Evolutionary conservation across 2,113 vertebrate genomes (phyloP), one percentile per base, ranked within the genome.

Genomic region (Poeciliopsis turrubarensis): DNA sequence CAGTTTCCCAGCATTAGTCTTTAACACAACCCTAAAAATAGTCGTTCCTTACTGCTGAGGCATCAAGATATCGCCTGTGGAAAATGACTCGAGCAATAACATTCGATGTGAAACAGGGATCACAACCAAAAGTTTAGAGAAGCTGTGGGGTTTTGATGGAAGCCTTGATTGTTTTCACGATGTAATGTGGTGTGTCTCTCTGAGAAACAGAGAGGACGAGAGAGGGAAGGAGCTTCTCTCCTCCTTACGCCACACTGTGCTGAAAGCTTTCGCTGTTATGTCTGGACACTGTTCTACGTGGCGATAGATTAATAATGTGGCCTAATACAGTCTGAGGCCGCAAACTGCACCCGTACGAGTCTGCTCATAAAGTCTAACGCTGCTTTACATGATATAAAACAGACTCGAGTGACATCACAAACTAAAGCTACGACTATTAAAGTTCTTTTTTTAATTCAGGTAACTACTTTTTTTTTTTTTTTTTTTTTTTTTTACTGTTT

Each of bases 11-110:
- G 81, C 81, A 84, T 66, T 66, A 77, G 66, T 79, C 68, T 82
- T 79, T 47, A 80, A 63, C 84, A 77, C 71, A 70, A 12, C 30
- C 74, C 87, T 86, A 70, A 87, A 91, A 90, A 89, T 88, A 91
- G 83, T 77, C 3, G 9, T 34, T 25, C 3, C 27, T 34, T 66
- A n/a, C 82, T 90, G 87, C 86, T 25, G 63, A 86, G 81, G 91
- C 83, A 90, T 88, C 84, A 78, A 79, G 54, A 29, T 51, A 27
- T 51, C 34, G 70, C 78, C 84, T 84, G 73, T 19, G 32, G 17
- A 57, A 77, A 75, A 83, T 41, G 80, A 83, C 62, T 65, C 34
- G 82, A 75, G 73, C 27, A 73, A 73, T 19, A 14, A 3, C 0
- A 29, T 67, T 84, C 51, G 54, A 86, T 85, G 67, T 14, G 51